Conservation (phyloP, 53 echinoderm and acorn worm genomes). For the Mesocentrotus franciscanus region DNA sequence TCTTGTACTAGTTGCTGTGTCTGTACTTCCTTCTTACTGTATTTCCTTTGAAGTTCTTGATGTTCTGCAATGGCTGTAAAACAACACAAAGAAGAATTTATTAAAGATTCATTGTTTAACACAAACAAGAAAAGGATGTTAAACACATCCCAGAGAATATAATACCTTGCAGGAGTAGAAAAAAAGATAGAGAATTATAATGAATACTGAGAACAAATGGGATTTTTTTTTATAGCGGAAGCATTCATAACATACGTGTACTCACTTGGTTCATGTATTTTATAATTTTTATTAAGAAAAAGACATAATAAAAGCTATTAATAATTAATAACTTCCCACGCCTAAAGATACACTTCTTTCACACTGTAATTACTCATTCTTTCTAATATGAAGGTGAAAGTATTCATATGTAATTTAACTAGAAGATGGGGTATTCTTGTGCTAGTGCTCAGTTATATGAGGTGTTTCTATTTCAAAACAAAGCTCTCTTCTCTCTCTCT, state of each 20-base stretch:
- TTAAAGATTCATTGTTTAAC: neutral
- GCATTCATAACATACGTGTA: too few species aligned
- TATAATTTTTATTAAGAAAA: too few species aligned
- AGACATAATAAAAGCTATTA: neutral
- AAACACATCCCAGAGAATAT: neutral
- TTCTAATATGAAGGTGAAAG: neutral
- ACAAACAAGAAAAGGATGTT: neutral
- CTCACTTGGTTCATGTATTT: too few species aligned
- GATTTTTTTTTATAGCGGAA: neutral
- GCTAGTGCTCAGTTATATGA: neutral
- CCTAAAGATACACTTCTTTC: neutral
- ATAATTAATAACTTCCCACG: neutral
- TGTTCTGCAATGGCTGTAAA: constrained; percentile 49
- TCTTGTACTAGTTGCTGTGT: constrained; percentile 42
- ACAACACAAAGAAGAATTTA: neutral
- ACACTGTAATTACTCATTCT: neutral
- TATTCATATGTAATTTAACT: neutral
- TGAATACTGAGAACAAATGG: neutral
- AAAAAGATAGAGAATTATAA: neutral
- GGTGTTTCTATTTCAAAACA: neutral
- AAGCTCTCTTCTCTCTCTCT: neutral
- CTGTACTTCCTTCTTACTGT: constrained; percentile 54
- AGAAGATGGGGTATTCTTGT: neutral
- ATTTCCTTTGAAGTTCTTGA: constrained; percentile 51
- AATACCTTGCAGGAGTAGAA: neutral